Evolutionary conservation across 2,797 vertebrate species (phyloP), one percentile per base, ranked within the genome.

Genomic region (Ciconia nigra): DNA sequence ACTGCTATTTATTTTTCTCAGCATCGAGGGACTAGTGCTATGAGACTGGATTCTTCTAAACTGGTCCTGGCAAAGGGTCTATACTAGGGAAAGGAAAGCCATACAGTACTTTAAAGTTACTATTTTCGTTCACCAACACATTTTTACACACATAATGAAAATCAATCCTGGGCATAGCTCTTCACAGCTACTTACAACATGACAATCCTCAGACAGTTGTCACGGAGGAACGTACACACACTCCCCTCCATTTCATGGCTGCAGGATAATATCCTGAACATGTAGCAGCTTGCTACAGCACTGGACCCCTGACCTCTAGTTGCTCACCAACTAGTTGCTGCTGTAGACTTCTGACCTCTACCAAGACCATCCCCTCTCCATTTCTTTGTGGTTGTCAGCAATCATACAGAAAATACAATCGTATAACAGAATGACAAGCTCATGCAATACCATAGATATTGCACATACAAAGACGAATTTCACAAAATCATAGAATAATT

Each of bases 211-310:
- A 54, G 51, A 63, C 33, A 72, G 58, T 13, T 77, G 57, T 42
- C 76, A 70, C 41, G 47, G 42, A 76, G 39, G 9, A 51, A 69
- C 0, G 0, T 3, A 31, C 35, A 61, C 7, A 9, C 19, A 8
- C 33, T 37, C 11, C 11, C 16, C 42, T 73, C 12, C 1, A 2
- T 17, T 49, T 78, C 58, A 33, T 3, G 46, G 35, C 54, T 72
- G n/a, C 58, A 46, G 59, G 47, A 35, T 17, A 54, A 72, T 3
- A 47, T 7, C 21, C 44, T 26, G 52, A 44, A 46, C 0, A 0
- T 18, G 37, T 28, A 81, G 83, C 47, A 63, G n/a, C 55, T 5
- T 7, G 29, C 42, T 82, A n/a, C n/a, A n/a, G 62, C 58, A 6
- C 31, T 47, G 42, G 11, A 41, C 59, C 61, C 63, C 58, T 66